phyloP scores from a whole-genome alignment of 2,113 vertebrate genomes.

The Sinocyclocheilus anshuiensis region DNA sequence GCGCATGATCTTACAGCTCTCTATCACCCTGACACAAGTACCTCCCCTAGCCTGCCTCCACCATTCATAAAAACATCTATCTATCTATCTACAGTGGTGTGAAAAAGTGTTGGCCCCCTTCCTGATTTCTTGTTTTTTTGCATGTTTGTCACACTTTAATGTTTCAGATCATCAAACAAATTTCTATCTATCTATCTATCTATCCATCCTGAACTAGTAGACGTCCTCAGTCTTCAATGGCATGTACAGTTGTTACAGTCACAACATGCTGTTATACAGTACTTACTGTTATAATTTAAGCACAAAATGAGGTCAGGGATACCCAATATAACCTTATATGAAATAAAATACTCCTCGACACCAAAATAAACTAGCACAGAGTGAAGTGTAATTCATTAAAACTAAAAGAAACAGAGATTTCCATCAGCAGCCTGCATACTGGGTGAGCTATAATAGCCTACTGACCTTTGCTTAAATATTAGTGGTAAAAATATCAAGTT shows the following conservation, averaged over 20 bases:
- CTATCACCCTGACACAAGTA: background rate
- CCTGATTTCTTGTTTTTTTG: too few species aligned
- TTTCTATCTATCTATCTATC: background rate
- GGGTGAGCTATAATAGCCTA: background rate
- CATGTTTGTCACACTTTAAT: too few species aligned
- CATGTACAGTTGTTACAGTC: background rate
- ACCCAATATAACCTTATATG: background rate
- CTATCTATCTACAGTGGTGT: background rate
- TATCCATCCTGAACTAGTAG: background rate
- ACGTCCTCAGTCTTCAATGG: background rate
- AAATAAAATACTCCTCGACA: background rate
- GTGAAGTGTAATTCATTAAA: background rate
- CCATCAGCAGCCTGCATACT: background rate
- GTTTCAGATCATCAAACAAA: too few species aligned
- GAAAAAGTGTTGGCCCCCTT: too few species aligned
- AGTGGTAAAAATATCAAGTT: background rate
- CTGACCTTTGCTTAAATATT: background rate
- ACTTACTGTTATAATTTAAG: background rate
- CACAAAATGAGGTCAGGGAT: background rate
- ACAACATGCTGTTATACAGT: background rate
- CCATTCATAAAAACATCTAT: conserved; percentile 7
- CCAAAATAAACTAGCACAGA: background rate
- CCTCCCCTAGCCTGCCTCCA: background rate
- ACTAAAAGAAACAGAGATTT: background rate
- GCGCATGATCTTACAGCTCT: background rate